A percentile compares a stretch with the other conserved stretches of the same genome.
phyloP scores from a whole-genome alignment of 2,113 vertebrate genomes.

The Carassius gibelio region DNA sequence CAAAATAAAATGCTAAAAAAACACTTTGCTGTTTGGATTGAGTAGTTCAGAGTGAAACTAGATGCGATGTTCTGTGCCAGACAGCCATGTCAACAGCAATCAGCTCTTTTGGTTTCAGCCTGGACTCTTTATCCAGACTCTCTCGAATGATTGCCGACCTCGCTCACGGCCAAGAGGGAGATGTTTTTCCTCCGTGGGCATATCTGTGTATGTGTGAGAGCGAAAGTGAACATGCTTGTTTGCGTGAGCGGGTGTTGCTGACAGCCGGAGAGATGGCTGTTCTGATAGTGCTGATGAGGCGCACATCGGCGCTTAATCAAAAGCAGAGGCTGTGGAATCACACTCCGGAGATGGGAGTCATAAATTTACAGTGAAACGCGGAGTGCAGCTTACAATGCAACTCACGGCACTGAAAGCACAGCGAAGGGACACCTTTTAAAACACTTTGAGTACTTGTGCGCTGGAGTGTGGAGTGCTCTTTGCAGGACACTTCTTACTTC shows the following conservation, averaged over 20 bases:
- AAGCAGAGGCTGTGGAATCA: conserved; percentile 52
- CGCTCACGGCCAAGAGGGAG: conserved; percentile 48
- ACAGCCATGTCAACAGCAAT: conserved; percentile 45
- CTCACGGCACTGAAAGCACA: not conserved
- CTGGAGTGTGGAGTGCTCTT: conserved; percentile 20
- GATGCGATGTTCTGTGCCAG: conserved; percentile 28
- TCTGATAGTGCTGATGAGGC: conserved; percentile 55
- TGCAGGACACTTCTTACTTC: conserved; percentile 10
- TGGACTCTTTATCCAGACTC: conserved; percentile 28
- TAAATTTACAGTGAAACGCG: conserved; percentile 38
- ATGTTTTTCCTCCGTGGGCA: conserved; percentile 45
- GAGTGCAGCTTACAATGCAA: not conserved
- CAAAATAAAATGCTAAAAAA: not conserved
- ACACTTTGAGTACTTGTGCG: not conserved
- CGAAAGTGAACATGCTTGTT: not conserved
- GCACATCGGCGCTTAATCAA: conserved; percentile 50
- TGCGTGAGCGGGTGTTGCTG: conserved; percentile 41
- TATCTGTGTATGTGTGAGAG: conserved; percentile 17
- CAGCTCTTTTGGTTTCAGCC: conserved; percentile 27
- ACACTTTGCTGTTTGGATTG: not conserved
- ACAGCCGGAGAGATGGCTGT: conserved; percentile 41
- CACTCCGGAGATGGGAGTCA: conserved; percentile 45
- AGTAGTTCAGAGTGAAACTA: conserved; percentile 17
- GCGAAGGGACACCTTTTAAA: not conserved
- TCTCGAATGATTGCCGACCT: conserved; percentile 36